Base-by-base conservation (phyloP, 2,888 invertebrate genomes). In the Copidosoma aretas region DNA sequence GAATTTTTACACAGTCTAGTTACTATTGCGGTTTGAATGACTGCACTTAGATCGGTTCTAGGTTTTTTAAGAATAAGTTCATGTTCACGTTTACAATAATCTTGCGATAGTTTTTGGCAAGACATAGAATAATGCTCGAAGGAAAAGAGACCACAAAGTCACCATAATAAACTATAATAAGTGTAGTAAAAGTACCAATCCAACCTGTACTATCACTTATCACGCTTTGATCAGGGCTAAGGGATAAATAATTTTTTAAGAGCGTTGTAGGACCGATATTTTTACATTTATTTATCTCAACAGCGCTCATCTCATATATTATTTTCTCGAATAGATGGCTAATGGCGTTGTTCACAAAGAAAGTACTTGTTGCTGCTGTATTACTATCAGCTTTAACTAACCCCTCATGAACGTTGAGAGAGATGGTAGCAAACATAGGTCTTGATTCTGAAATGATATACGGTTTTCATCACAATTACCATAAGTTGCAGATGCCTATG, bases 51-150 rank as follows among this genome's bases (percentile, higher is more conserved):
- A 62, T 79, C 77, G 14, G 71, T 74, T 21, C 73, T 78, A 46
- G 77, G 73, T 69, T 81, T 73, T 21, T 77, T 75, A 21, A 84
- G 67, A 59, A 74, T 72, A 41, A 74, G 60, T 68, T 73, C 71
- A 52, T 74, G 71, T 63, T 75, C 5, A 68, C 68, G 60, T 70
- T 71, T 1, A 72, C 66, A 10, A 73, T 49, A 24, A 72, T 65
- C 39, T 60, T 57, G 21, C 51, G 70, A 63, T 74, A 74, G 67
- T 74, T 72, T 62, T 74, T 70, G 32, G 69, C 66, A 65, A 73
- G 82, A 5, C 81, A 81, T 21, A 82, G 65, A 19, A 82, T 39
- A 64, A 74, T 73, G 66, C 76, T 78, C 43, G 82, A 72, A 22
- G 81, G 80, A 43, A 83, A 71, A 61, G 72, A 77, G 67, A 78